Evolutionary conservation across 2,113 vertebrate species (phyloP), one percentile per base, ranked within the genome.

Genomic region (Vimba vimba): DNA sequence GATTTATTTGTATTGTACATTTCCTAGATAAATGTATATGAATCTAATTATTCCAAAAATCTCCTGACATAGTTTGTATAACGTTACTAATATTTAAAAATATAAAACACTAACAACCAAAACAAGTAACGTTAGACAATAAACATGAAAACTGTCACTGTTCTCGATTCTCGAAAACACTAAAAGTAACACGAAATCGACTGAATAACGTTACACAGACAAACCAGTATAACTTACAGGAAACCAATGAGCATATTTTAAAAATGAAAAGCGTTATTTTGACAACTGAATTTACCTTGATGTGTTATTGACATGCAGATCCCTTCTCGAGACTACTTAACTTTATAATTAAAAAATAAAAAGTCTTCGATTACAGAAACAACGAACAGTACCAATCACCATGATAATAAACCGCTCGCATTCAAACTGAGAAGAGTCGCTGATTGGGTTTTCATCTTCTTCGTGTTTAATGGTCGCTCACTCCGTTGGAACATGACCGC

Each of bases 361-460:
- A 23, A 25, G 6, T 52, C 1, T 43, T 69, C 30, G 3, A 25
- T 43, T 23, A 71, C 2, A 30, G 13, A 27, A 45, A n/a, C 71
- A 39, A 39, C 6, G 3, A 25, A 60, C 33, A 60, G 5, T n/a
- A 36, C 27, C 17, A 6, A 2, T 8, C 27, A 9, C 19, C 36
- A 21, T 25, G 0, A 8, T 11, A 13, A 12, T 2, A 2, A 77
- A 27, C 85, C 88, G 83, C 88, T 89, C 79, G 79, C 6, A 8
- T 57, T 57, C 55, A 89, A 89, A 25, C 33, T 52, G 25, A 45
- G 13, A 75, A 25, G 52, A 4, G 82, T n/a, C 52, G 45, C 55
- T 87, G 88, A 85, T 89, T 89, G 88, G 88, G 30, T 79, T 71
- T 71, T 39, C 17, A 6, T 71, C 68, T 71, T 71, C 68, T 71